Percentiles rank a stretch among this genome's conserved stretches.
These are phyloP conservation scores for Eledone cirrhosa DNA, from an alignment of 2,888 invertebrate genomes.

Conservation along the genomic window DNA sequence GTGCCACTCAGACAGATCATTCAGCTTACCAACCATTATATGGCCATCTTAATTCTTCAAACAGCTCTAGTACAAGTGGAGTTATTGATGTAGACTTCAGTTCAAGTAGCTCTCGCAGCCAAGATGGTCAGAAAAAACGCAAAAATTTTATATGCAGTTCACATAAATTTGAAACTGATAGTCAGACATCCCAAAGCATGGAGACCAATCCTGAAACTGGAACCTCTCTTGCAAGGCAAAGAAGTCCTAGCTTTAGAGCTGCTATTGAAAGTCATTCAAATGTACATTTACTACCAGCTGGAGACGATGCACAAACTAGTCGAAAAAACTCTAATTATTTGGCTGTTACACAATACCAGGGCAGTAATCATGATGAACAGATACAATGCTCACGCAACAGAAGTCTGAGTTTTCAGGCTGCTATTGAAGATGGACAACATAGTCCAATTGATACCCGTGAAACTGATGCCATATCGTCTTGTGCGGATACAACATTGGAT, in stretches of 20 bases:
- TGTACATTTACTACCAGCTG: neutral
- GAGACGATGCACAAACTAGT: neutral
- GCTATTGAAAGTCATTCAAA: slow-evolving; percentile 39
- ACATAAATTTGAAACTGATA: slow-evolving; percentile 35
- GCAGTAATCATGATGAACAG: slow-evolving; percentile 28
- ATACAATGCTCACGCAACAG: slow-evolving; percentile 36
- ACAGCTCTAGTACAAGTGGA: slow-evolving; percentile 50
- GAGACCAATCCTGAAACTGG: slow-evolving; percentile 37
- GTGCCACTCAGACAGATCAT: slow-evolving; percentile 31
- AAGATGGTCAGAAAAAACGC: slow-evolving; percentile 35
- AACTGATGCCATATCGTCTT: slow-evolving; percentile 30
- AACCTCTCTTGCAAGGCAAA: slow-evolving; percentile 29
- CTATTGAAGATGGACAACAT: slow-evolving; percentile 47
- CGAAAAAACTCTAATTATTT: slow-evolving; percentile 17
- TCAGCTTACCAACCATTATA: slow-evolving; percentile 1
- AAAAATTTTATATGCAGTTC: slow-evolving; percentile 37
- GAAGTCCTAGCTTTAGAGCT: slow-evolving; percentile 41
- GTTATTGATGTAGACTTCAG: slow-evolving; percentile 43
- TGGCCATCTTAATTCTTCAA: slow-evolving; percentile 43
- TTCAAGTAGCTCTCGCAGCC: slow-evolving; percentile 41
- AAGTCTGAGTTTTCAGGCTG: slow-evolving; percentile 47
- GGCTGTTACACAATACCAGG: slow-evolving; percentile 13
- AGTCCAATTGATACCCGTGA: slow-evolving; percentile 31
- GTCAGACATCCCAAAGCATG: slow-evolving; percentile 36
- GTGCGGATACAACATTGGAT: slow-evolving; percentile 33